Evolutionary conservation across 2,888 invertebrate species (phyloP).

Genomic region (Limnephilus lunatus): DNA sequence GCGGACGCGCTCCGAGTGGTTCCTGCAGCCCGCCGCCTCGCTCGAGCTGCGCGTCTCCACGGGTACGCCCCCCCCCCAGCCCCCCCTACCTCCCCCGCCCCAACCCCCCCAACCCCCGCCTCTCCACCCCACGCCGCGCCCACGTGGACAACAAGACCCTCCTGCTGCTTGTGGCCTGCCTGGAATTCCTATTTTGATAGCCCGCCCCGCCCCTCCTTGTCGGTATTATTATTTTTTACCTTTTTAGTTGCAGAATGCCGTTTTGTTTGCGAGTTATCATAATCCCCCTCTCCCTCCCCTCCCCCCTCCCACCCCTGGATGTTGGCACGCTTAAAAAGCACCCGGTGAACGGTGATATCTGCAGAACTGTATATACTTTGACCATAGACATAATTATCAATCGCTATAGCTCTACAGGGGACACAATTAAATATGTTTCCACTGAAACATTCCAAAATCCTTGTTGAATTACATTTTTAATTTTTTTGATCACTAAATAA

Average conservation of each 20-base stretch:
- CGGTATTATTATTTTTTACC: constrained; percentile 54
- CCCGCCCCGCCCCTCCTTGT: constrained; percentile 43
- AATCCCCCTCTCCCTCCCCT: neutral
- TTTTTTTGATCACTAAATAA: too few species aligned
- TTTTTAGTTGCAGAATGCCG: constrained; percentile 59
- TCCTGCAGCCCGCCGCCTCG: constrained; percentile 85
- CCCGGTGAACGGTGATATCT: constrained; percentile 24
- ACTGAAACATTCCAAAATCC: neutral
- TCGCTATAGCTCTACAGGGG: neutral
- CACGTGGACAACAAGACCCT: constrained; percentile 74
- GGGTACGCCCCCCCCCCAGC: constrained; percentile 69
- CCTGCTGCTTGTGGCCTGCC: constrained; percentile 78
- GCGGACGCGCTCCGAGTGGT: constrained; percentile 98
- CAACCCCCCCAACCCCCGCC: constrained; percentile 63
- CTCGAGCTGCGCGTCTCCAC: constrained; percentile 73
- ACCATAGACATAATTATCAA: neutral
- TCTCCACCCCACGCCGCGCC: constrained; percentile 68
- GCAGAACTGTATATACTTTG: constrained; percentile 2
- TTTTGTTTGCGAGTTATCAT: constrained; percentile 37
- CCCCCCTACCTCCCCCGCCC: constrained; percentile 67
- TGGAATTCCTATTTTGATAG: constrained; percentile 77
- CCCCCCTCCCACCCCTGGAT: constrained; percentile 14
- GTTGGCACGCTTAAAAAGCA: constrained; percentile 4
- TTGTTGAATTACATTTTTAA: neutral
- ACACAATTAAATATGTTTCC: neutral